Evolutionary conservation across 2,888 invertebrate species (phyloP), one percentile per base, ranked within the genome.

Genomic region (Thumatha senex): DNA sequence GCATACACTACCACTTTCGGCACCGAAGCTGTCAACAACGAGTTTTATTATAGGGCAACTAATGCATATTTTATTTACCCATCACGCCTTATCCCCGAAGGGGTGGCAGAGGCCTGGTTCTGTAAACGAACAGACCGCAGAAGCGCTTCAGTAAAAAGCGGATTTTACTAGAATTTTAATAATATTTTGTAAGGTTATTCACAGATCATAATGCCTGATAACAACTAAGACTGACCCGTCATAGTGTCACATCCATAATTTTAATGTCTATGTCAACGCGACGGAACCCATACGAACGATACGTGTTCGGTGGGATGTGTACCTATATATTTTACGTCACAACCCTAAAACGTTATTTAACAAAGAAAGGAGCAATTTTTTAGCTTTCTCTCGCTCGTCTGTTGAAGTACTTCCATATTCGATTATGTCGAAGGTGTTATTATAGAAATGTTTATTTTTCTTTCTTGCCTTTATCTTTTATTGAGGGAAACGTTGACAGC

Each of bases 261-360:
- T 52, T 13, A 4, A 1, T 24, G 36, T 45, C 11, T 24, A 24
- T 5, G 5, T 24, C 18, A 4, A 4, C 18, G 18, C 18, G 18
- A 24, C 18, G 18, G 18, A 24, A 24, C 18, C 18, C 18, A 24
- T 30, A 30, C 40, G 56, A 59, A 67, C 70, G 73, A 74, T 76
- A 76, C 72, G 73, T 77, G 76, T 76, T 71, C 70, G 4, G 39
- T 47, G 35, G 58, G 57, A 70, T 73, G 76, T 72, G 74, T 53
- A 74, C 7, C 2, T 24, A 31, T 74, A 80, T 79, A 67, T 81
- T 79, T 80, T 77, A 78, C 75, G 72, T 62, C 64, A 66, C 65
- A 67, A 60, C 73, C 74, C 74, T 78, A 80, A 82, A 80, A 82
- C 69, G 77, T 80, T 82, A 81, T 82, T 82, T 81, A n/a, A 80